Evolutionary conservation across 2,797 vertebrate species (phyloP).

Genomic region (Leptoclinus maculatus): DNA sequence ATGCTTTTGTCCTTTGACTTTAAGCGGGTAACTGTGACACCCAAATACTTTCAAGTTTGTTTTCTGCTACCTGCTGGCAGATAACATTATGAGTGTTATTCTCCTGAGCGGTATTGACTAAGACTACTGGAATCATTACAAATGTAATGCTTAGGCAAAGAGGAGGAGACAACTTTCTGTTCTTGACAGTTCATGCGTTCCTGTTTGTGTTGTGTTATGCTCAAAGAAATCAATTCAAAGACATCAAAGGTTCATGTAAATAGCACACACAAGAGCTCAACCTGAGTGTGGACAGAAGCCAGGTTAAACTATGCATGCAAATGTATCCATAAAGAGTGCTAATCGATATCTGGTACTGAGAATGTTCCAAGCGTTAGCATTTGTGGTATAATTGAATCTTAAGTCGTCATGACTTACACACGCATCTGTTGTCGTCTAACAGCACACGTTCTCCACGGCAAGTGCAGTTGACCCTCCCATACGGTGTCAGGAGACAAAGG

Average conservation of each 20-base stretch:
- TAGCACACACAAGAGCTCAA: slow-evolving; percentile 12
- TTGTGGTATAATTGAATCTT: slow-evolving; percentile 15
- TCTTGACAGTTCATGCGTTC: slow-evolving; percentile 17
- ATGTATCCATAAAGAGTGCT: slow-evolving; percentile 17
- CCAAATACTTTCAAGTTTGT: slow-evolving; percentile 5
- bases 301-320: slow-evolving; percentile 6
- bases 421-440: slow-evolving; percentile 97
- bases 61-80: slow-evolving; percentile 9
- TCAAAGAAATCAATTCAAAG: slow-evolving; percentile 29
- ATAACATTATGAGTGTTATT: background rate
- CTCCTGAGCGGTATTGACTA: slow-evolving; percentile 14
- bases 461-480: slow-evolving; percentile 94
- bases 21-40: slow-evolving; percentile 14
- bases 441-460: slow-evolving; percentile 94
- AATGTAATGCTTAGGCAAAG: slow-evolving; percentile 25
- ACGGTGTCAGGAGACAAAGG: slow-evolving; percentile 93
- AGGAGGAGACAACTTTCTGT: slow-evolving; percentile 1
- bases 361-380: slow-evolving; percentile 3
- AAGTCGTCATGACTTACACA: slow-evolving; percentile 90
- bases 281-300: background rate
- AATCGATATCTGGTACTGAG: slow-evolving; percentile 32
- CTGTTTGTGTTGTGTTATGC: slow-evolving; percentile 18
- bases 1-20: slow-evolving; percentile 10
- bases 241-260: slow-evolving; percentile 29
- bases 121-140: slow-evolving; percentile 30